Evolutionary conservation across 2,113 vertebrate genomes (phyloP).

Genomic region (Lagopus leucura): DNA sequence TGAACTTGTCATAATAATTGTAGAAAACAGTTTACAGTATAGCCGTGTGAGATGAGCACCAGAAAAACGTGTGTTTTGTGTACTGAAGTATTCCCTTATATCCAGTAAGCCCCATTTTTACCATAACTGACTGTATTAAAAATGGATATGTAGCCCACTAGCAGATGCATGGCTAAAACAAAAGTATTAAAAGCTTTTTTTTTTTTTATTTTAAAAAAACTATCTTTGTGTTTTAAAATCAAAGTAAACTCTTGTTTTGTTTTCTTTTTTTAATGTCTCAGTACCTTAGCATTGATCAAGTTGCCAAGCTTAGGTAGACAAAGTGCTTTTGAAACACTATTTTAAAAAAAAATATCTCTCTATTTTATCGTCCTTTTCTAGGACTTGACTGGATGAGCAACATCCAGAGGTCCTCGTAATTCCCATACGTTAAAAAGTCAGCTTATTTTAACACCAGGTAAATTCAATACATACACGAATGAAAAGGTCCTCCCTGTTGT

Average conservation of each 20-base stretch:
- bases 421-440: constrained; percentile 76
- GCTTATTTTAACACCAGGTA: constrained; percentile 71
- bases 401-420: constrained; percentile 76
- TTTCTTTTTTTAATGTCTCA: constrained; percentile 70
- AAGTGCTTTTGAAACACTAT: constrained; percentile 89
- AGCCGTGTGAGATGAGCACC: constrained; percentile 88
- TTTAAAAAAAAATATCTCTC: constrained; percentile 74
- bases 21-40: constrained; percentile 79
- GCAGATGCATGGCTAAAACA: constrained; percentile 73
- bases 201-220: constrained; percentile 67
- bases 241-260: constrained; percentile 76
- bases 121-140: constrained; percentile 71
- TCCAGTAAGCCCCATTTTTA: constrained; percentile 74
- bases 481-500: constrained; percentile 62
- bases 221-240: constrained; percentile 76
- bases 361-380: constrained; percentile 75
- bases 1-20: constrained; percentile 70
- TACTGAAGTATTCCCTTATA: constrained; percentile 77
- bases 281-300: constrained; percentile 81
- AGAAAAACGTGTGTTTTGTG: constrained; percentile 72
- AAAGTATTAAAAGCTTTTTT: constrained; percentile 76
- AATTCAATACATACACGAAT: constrained; percentile 71
- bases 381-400: constrained; percentile 74
- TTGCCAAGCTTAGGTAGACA: constrained; percentile 82
- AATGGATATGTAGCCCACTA: constrained; percentile 75